Base-by-base conservation (phyloP, 2,113 vertebrate species). In the Thryonomys swinderianus region DNA sequence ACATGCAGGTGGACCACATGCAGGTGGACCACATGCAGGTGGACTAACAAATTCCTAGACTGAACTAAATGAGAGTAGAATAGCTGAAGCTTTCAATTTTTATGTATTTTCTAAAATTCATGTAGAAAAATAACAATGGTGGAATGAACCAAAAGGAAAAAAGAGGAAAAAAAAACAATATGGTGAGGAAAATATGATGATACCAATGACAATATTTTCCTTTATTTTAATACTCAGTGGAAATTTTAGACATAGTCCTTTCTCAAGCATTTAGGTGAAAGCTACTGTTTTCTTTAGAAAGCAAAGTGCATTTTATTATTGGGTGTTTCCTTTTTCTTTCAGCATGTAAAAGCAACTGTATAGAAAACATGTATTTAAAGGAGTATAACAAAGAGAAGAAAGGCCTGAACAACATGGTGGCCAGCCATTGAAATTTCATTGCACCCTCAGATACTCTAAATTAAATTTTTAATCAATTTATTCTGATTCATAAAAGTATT, bases 391-490 rank as follows among this genome's bases (percentile, higher is more conserved):
- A 42, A 83, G 5, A 82, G 13, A 2, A 84, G 37, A 95, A 85
- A 87, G 71, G 48, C 32, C 21, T 67, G 90, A 93, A 76, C 8
- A 64, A 69, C 0, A 74, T 2, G 37, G 10, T 79, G n/a, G 27
- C 1, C 82, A 79, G 14, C 2, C 64, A 67, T 40, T 57, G 32
- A 95, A 93, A 81, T 97, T 79, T 91, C 73, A 61, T 55, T 88
- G 62, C 84, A 34, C 7, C 66, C 85, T 93, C 42, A 84, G 51
- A 25, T 64, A 93, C 14, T 95, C 51, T 64, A 78, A 95, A 93
- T 85, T 88, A 95, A 95, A 85, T 81, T 81, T 40, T 3, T 94
- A 85, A 85, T 88, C 64, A 88, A 34, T 62, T 90, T 95, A n/a
- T 27, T 85, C 59, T 92, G 78, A 90, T 82, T 78, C 48, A 88